Evolutionary conservation across 2,888 invertebrate species (phyloP).

Genomic region (Phortica okadai): DNA sequence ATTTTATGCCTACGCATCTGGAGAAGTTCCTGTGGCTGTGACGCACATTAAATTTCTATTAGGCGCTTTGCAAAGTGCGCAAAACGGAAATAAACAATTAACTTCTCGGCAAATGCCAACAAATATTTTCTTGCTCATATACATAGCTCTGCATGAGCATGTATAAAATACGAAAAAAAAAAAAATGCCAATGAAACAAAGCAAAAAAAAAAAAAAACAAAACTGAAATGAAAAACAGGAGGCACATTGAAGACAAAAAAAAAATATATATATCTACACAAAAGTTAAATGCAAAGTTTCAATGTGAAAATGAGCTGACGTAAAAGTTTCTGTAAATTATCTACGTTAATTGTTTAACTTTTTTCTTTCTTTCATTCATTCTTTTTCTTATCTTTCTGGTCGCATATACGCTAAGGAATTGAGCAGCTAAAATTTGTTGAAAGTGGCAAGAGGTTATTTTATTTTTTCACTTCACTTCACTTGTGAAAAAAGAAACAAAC

Average conservation of each 20-base stretch:
- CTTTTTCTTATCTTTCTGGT: neutral
- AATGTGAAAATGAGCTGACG: constrained; percentile 62
- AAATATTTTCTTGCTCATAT: constrained; percentile 8
- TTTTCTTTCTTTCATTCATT: constrained; percentile 45
- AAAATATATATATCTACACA: constrained; percentile 35
- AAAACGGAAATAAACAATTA: constrained; percentile 30
- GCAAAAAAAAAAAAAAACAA: constrained; percentile 42
- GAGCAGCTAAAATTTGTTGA: neutral
- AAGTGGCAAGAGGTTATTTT: constrained; percentile 18
- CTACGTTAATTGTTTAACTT: constrained; percentile 65
- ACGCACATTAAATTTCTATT: constrained; percentile 30
- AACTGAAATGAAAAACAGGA: constrained; percentile 63
- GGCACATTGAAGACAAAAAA: constrained; percentile 33
- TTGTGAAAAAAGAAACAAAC: neutral
- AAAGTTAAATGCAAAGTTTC: constrained; percentile 68
- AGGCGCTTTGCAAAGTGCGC: constrained; percentile 5
- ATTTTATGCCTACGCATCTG: neutral
- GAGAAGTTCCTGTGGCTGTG: neutral
- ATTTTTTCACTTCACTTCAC: constrained; percentile 28
- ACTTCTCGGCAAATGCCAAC: constrained; percentile 12
- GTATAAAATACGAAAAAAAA: neutral
- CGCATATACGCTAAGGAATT: neutral
- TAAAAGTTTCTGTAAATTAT: constrained; percentile 63
- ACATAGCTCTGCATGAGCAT: neutral
- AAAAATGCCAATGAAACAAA: constrained; percentile 23